These are phyloP conservation scores for Drosophila picticornis DNA, from an alignment of 2,888 invertebrate species.

Conservation along the genomic window DNA sequence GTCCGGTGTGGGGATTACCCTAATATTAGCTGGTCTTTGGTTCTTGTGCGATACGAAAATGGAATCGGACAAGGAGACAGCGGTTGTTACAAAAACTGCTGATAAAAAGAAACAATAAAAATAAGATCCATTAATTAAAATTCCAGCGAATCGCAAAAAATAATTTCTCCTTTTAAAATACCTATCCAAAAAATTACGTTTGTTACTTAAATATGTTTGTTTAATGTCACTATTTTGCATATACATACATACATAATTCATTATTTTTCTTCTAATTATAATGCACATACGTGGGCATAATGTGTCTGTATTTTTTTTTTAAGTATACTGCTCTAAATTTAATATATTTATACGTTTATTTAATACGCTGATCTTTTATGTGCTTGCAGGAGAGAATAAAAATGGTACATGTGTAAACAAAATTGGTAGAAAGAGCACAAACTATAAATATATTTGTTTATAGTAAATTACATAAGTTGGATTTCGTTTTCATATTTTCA, in stretches of 20 bases:
- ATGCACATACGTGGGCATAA: constrained; percentile 59
- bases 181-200: not conserved
- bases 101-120: constrained; percentile 30
- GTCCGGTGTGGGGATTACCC: constrained; percentile 90
- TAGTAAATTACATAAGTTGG: constrained; percentile 63
- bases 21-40: constrained; percentile 90
- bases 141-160: not conserved
- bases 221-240: constrained; percentile 70
- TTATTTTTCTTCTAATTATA: constrained; percentile 56
- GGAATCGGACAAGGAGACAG: not conserved
- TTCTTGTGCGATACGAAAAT: constrained; percentile 86
- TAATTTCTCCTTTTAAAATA: not conserved
- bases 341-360: constrained; percentile 41
- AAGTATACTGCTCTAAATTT: constrained; percentile 41
- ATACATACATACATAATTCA: constrained; percentile 56
- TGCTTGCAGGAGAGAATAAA: constrained; percentile 30
- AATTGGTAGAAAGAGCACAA: constrained; percentile 64
- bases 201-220: constrained; percentile 59
- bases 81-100: not conserved
- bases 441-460: constrained; percentile 72
- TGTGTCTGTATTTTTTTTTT: constrained; percentile 35
- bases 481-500: constrained; percentile 41
- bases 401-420: constrained; percentile 30
- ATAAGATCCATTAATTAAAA: not conserved
- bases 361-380: constrained; percentile 44